phyloP scores from a whole-genome alignment of 2,888 invertebrate species.

The Odontocolon sp. region DNA sequence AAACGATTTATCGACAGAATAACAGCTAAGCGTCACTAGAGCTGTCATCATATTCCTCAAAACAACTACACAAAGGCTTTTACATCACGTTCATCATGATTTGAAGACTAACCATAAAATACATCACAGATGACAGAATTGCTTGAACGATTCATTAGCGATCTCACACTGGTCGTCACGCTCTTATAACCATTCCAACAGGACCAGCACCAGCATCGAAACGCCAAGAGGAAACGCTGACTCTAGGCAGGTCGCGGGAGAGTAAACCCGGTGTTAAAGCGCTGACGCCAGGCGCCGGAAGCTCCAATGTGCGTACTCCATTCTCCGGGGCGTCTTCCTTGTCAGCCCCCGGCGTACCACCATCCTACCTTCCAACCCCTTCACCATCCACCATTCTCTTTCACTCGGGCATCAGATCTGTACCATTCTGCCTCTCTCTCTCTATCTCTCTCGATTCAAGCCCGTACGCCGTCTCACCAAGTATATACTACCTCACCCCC shows the following conservation, averaged over 20 bases:
- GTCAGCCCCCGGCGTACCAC: slow-evolving; percentile 8
- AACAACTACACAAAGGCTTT: no score
- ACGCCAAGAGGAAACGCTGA: slow-evolving; percentile 36
- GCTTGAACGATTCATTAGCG: not conserved
- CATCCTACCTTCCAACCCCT: no score
- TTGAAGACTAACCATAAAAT: slow-evolving; percentile 2
- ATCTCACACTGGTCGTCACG: not conserved
- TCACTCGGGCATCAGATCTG: slow-evolving; percentile 1
- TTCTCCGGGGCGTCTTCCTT: slow-evolving; percentile 20
- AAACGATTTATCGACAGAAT: no score
- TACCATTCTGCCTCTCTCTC: not conserved
- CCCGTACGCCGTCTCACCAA: slow-evolving; percentile 3
- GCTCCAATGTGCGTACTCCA: slow-evolving; percentile 39
- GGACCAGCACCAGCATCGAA: slow-evolving; percentile 5
- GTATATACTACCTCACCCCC: slow-evolving; percentile 8
- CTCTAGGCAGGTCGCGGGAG: not conserved
- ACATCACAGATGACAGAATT: not conserved
- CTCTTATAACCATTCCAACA: slow-evolving; percentile 35
- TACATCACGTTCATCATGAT: not conserved
- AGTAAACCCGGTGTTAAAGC: slow-evolving; percentile 26
- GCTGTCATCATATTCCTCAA: no score
- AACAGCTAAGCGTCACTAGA: no score
- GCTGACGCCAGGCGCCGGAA: slow-evolving; percentile 42
- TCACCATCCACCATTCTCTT: slow-evolving; percentile 31
- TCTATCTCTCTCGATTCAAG: slow-evolving; percentile 6